These are phyloP conservation scores for Rhynchomys soricoides DNA, from an alignment of 2,113 vertebrate genomes.

Conservation along the genomic window DNA sequence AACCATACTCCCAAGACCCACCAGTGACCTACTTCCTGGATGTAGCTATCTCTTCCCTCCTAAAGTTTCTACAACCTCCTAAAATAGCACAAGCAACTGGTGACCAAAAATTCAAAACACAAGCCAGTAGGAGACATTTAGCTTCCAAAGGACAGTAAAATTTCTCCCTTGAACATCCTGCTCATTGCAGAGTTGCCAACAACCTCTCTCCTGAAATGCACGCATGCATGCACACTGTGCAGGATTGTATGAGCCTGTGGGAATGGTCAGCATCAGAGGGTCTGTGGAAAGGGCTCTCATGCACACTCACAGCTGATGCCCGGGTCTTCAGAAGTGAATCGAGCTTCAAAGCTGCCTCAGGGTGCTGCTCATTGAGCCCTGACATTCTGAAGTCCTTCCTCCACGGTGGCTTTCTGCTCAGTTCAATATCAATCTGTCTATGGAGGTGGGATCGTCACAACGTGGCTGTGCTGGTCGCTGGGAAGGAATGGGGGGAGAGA, in stretches of 20 bases:
- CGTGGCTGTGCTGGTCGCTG: not conserved
- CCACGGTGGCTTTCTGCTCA: not conserved
- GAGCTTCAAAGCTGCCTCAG: not conserved
- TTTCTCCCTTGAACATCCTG: not conserved
- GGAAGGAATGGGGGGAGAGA: rapidly evolving
- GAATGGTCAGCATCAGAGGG: not conserved
- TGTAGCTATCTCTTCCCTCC: not conserved
- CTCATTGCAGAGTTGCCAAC: not conserved
- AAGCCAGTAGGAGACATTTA: not conserved
- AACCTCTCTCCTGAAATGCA: not conserved
- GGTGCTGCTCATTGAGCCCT: no score
- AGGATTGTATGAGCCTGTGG: not conserved
- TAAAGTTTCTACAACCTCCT: not conserved
- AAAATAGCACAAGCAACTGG: no score
- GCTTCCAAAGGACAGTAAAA: not conserved
- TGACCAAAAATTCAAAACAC: not conserved
- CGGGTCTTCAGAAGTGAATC: not conserved
- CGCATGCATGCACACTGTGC: not conserved
- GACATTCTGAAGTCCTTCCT: not conserved
- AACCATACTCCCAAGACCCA: not conserved
- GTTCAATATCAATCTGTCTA: not conserved
- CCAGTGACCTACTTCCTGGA: not conserved
- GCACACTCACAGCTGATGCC: rapidly evolving
- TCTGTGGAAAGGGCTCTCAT: rapidly evolving
- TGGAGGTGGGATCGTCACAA: not conserved